Evolutionary conservation across 2,797 vertebrate species (phyloP).

Genomic region (Heliangelus exortis): DNA sequence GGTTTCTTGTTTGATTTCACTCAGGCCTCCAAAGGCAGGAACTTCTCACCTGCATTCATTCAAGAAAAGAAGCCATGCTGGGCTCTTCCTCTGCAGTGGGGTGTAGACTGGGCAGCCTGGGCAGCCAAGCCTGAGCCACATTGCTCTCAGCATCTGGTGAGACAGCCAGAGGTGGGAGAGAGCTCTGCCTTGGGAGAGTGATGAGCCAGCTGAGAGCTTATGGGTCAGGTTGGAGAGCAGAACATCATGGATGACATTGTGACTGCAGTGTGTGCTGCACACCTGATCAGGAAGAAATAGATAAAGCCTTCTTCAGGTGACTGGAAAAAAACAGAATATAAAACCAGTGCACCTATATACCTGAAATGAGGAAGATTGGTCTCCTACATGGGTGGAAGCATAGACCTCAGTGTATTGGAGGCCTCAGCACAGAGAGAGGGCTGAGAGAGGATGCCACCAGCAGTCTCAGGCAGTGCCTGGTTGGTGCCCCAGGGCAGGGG

Average conservation of each 20-base stretch:
- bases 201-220: neutral
- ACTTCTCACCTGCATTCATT: neutral
- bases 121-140: neutral
- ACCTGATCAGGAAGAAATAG: neutral
- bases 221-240: neutral
- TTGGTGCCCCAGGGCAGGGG: neutral
- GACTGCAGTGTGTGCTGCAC: neutral
- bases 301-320: neutral
- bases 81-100: neutral
- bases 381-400: neutral
- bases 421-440: neutral
- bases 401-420: neutral
- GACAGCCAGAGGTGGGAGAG: neutral
- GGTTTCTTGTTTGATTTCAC: constrained; percentile 12
- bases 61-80: neutral
- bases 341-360: neutral
- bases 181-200: neutral
- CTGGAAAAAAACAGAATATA: neutral
- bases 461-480: neutral
- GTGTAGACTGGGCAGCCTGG: neutral
- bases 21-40: neutral
- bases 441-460: neutral
- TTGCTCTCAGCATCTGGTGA: neutral
- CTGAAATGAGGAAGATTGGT: neutral
- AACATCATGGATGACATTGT: neutral